Base-by-base conservation (phyloP, 2,113 vertebrate species). In the Morone saxatilis region DNA sequence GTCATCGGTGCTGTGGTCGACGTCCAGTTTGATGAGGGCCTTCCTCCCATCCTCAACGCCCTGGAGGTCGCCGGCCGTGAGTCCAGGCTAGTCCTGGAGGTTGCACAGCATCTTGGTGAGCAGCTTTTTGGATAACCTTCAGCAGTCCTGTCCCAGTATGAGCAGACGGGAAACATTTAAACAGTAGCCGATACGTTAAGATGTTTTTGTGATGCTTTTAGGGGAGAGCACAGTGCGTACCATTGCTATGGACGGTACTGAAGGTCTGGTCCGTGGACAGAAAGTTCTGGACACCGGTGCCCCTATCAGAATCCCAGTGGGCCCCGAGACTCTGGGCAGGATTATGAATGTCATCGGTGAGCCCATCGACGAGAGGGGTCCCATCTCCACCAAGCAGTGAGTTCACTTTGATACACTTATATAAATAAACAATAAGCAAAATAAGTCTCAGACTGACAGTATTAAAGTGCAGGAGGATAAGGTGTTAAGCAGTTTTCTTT, bases 341-440 rank as follows among this genome's bases (percentile, higher is more conserved):
- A 99, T 99, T 88, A 99, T 99, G 98, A 99, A 99, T 56, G 98
- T 99, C 86, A 99, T 99, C 1, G 98, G 98, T 5, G 98, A 98
- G 19, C 98, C 98, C 77, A 99, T 99, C 43, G 98, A 99, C 0
- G 98, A 99, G 94, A 96, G 98, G 87, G 98, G 98, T 43, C 98
- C 98, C 85, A 99, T 99, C 93, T 95, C 93, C 2, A 99, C 98
- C 9, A 99, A 99, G 89, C 97, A 98, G 98, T 99, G 90, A 97
- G 97, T 90, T 9, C 2, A 41, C 11, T 5, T 41, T 45, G 2
- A 17, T 45, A 45, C 10, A 3, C 1, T 11, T 45, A 4, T 16
- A 19, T 50, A 31, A 36, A 51, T 22, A 31, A 31, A 31, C 31
- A 31, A 31, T 31, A 31, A 31, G 31, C 31, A 31, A 31, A 31